phyloP scores from a whole-genome alignment of 2,888 invertebrate species.

The Agriopis leucophaearia region DNA sequence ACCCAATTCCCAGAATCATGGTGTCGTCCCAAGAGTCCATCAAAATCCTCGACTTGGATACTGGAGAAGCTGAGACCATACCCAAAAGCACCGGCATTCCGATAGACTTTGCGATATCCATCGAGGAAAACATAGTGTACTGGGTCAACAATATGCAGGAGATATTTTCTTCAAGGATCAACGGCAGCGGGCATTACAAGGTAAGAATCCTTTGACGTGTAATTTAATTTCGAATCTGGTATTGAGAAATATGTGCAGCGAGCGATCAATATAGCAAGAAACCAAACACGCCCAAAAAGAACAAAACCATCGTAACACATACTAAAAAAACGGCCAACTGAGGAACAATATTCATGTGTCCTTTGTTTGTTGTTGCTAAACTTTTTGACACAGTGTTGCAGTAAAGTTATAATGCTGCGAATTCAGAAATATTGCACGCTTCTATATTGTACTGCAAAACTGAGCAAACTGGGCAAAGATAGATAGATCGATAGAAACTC shows the following conservation, averaged over 20 bases:
- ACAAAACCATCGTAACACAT: too few species aligned
- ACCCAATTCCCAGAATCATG: slow-evolving; percentile 92
- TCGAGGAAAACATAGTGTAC: slow-evolving; percentile 90
- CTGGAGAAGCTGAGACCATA: slow-evolving; percentile 86
- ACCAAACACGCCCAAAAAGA: too few species aligned
- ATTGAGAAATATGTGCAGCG: too few species aligned
- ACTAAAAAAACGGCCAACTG: neutral
- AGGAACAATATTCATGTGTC: too few species aligned
- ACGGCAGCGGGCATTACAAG: slow-evolving; percentile 83
- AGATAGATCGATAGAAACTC: too few species aligned
- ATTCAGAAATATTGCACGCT: too few species aligned
- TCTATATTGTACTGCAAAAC: too few species aligned
- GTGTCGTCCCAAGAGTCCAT: slow-evolving; percentile 91
- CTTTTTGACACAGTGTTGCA: too few species aligned
- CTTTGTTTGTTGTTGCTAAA: too few species aligned
- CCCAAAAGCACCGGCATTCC: slow-evolving; percentile 89
- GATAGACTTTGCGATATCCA: slow-evolving; percentile 89
- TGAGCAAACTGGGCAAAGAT: too few species aligned
- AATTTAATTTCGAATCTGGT: neutral
- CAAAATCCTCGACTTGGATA: slow-evolving; percentile 91
- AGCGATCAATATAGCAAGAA: neutral
- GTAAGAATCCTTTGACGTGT: slow-evolving; percentile 50
- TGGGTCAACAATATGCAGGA: slow-evolving; percentile 94
- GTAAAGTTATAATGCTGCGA: too few species aligned
- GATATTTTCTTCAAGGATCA: slow-evolving; percentile 87